Conservation (phyloP, 2,888 invertebrate species). For the Sericinus montela region DNA sequence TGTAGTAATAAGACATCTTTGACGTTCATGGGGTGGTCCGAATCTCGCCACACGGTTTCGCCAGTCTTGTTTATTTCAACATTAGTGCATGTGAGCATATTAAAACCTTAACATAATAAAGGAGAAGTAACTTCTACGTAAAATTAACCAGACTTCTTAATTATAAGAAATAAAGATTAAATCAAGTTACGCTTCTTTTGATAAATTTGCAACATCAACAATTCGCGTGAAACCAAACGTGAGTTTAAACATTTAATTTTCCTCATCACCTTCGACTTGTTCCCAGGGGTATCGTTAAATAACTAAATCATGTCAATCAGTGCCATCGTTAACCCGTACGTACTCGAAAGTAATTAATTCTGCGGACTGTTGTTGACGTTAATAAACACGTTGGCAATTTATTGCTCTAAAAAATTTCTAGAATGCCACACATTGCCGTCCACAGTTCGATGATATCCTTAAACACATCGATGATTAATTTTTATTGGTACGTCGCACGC, state of each 20-base stretch:
- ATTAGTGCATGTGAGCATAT: no score
- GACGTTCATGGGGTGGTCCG: no score
- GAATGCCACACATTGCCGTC: constrained; percentile 1
- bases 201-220: no score
- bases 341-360: constrained; percentile 11
- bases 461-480: constrained; percentile 14
- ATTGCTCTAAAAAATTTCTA: constrained; percentile 13
- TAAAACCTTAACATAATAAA: no score
- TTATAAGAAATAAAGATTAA: no score
- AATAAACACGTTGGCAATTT: constrained; percentile 15
- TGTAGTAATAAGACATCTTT: no score
- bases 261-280: not conserved
- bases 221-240: not conserved
- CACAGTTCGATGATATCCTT: constrained; percentile 14
- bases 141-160: no score
- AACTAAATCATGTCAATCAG: constrained; percentile 12
- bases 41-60: no score
- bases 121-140: no score
- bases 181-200: no score
- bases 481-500: constrained; percentile 15
- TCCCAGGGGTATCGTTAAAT: not conserved
- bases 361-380: constrained; percentile 6
- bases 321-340: constrained; percentile 5
- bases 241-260: not conserved
- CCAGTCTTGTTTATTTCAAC: no score